phyloP scores from a whole-genome alignment of 2,113 vertebrate genomes.

The Hemibagrus wyckioides region DNA sequence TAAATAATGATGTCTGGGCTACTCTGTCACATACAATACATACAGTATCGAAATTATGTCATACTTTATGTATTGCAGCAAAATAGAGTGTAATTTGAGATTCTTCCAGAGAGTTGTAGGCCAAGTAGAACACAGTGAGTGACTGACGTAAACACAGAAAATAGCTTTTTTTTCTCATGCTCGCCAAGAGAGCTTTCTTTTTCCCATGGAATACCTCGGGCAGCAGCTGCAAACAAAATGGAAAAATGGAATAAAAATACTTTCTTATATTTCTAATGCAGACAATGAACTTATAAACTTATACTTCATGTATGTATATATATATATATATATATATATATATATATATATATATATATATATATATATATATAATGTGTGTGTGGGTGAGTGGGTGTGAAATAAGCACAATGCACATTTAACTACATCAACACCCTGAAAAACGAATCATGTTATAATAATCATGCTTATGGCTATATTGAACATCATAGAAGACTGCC shows the following conservation, averaged over 20 bases:
- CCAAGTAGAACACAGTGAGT: constrained; percentile 64
- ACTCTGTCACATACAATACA: background rate
- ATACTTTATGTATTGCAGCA: background rate
- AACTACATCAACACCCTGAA: background rate
- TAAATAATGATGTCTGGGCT: background rate
- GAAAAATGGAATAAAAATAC: constrained; percentile 40
- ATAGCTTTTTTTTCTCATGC: constrained; percentile 69
- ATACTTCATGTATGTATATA: no score
- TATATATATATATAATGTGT: no score
- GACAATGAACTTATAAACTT: no score
- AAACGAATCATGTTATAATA: background rate
- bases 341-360: no score
- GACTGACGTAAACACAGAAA: constrained; percentile 73
- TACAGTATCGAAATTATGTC: background rate
- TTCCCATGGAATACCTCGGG: constrained; percentile 74
- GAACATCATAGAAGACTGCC: background rate
- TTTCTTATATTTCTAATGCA: constrained; percentile 32
- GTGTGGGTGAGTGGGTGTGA: no score
- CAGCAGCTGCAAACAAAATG: constrained; percentile 50
- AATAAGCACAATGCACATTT: background rate
- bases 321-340: no score
- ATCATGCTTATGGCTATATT: background rate
- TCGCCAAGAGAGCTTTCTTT: constrained; percentile 66
- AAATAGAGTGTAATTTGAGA: constrained; percentile 25
- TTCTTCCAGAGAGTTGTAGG: constrained; percentile 63